Evolutionary conservation across 2,113 vertebrate genomes (phyloP).

Genomic region (Tauraco erythrolophus): DNA sequence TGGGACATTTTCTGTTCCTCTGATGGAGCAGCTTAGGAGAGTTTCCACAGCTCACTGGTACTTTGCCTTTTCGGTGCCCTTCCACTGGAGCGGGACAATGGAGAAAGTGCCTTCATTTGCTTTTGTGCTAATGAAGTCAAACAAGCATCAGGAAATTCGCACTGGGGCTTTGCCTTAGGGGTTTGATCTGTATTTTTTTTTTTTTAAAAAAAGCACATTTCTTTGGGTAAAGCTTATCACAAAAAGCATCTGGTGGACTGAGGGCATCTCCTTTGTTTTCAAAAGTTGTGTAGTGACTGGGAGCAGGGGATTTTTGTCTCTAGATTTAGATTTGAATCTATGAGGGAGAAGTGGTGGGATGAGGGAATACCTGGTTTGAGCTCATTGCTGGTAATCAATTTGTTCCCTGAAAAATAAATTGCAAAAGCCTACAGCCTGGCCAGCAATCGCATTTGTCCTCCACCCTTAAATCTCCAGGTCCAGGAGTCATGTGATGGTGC

Average conservation of each 20-base stretch:
- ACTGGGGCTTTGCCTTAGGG: not conserved
- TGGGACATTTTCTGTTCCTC: not conserved
- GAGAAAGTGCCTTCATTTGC: conserved; percentile 43
- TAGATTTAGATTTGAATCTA: not conserved
- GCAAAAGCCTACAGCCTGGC: not conserved
- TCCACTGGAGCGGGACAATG: conserved; percentile 29
- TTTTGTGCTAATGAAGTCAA: conserved; percentile 60
- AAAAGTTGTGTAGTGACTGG: not conserved
- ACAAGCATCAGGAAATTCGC: conserved; percentile 54
- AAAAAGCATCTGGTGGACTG: not conserved
- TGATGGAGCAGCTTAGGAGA: conserved; percentile 25
- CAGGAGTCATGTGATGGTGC: not conserved
- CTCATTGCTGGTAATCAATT: not conserved
- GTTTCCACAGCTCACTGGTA: conserved; percentile 48
- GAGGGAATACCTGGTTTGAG: not conserved
- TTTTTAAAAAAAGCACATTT: not conserved
- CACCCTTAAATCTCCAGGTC: not conserved
- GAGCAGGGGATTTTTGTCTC: not conserved
- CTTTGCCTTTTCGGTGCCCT: conserved; percentile 46
- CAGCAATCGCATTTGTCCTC: not conserved
- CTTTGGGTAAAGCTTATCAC: conserved; percentile 28
- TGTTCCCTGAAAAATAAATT: not conserved
- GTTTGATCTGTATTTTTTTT: not conserved
- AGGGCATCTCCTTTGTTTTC: not conserved
- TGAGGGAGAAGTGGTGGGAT: not conserved